Evolutionary conservation across 2,888 invertebrate species (phyloP).

Genomic region (Dynastes tityus): DNA sequence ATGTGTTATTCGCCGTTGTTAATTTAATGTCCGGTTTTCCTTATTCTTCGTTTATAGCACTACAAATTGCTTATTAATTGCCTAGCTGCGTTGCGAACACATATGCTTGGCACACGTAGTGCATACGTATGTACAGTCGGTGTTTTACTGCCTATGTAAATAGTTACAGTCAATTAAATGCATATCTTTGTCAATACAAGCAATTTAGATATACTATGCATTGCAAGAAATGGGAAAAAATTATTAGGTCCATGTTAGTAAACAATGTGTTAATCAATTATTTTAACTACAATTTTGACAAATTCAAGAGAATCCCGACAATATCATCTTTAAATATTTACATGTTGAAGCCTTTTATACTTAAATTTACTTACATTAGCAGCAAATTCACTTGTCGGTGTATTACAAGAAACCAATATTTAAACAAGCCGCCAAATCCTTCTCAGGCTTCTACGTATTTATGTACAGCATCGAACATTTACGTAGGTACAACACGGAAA

Average conservation of each 20-base stretch:
- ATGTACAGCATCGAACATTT: not conserved
- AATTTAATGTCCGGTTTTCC: not conserved
- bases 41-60: constrained; percentile 6
- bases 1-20: not conserved
- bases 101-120: not conserved
- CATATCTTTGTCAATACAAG: constrained; percentile 4
- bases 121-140: not conserved
- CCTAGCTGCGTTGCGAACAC: not conserved
- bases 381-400: not conserved
- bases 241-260: no score
- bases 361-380: constrained; percentile 5
- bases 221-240: no score
- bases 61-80: constrained; percentile 30
- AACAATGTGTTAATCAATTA: no score
- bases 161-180: constrained; percentile 17
- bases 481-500: not conserved
- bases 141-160: constrained; percentile 17
- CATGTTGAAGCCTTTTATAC: constrained; percentile 4
- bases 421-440: not conserved
- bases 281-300: not conserved
- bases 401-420: not conserved
- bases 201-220: not conserved
- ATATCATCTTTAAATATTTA: not conserved
- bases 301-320: not conserved
- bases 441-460: not conserved